These are phyloP conservation scores for Listrodromus nycthemerus DNA, from an alignment of 2,888 invertebrate genomes.

Conservation along the genomic window DNA sequence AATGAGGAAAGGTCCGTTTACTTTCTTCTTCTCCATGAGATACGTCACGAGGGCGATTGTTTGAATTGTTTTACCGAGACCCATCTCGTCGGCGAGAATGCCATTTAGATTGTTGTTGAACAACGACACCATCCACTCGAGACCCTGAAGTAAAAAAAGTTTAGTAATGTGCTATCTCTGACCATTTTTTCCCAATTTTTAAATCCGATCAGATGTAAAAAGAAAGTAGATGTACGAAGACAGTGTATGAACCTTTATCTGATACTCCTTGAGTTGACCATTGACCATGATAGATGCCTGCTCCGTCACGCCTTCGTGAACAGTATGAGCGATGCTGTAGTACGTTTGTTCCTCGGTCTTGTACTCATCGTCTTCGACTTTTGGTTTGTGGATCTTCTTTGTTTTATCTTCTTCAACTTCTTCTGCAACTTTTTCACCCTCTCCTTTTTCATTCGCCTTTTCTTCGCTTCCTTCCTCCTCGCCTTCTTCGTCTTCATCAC, in stretches of 20 bases:
- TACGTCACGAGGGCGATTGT: constrained; percentile 98
- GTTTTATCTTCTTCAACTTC: constrained; percentile 88
- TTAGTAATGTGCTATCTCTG: not conserved
- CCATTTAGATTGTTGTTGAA: constrained; percentile 99
- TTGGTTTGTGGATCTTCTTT: constrained; percentile 92
- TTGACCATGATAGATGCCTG: constrained; percentile 98
- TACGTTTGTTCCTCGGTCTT: constrained; percentile 98
- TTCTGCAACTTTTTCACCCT: constrained; percentile 72
- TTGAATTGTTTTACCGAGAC: constrained; percentile 98
- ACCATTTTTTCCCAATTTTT: not conserved
- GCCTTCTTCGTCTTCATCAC: constrained; percentile 88
- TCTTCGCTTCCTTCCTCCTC: constrained; percentile 87
- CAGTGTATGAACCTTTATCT: constrained; percentile 89
- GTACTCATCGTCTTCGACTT: constrained; percentile 98
- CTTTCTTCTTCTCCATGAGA: constrained; percentile 99
- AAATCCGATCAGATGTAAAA: not conserved
- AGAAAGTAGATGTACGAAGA: not conserved
- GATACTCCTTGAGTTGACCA: constrained; percentile 98
- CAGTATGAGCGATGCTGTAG: constrained; percentile 98
- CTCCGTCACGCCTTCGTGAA: constrained; percentile 96
- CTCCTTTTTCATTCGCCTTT: constrained; percentile 69
- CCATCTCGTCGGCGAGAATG: constrained; percentile 99
- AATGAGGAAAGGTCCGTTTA: constrained; percentile 98
- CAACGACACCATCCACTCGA: constrained; percentile 99
- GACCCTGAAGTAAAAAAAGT: constrained; percentile 86